Conservation (phyloP, 2,113 vertebrate genomes). For the Callospermophilus lateralis region DNA sequence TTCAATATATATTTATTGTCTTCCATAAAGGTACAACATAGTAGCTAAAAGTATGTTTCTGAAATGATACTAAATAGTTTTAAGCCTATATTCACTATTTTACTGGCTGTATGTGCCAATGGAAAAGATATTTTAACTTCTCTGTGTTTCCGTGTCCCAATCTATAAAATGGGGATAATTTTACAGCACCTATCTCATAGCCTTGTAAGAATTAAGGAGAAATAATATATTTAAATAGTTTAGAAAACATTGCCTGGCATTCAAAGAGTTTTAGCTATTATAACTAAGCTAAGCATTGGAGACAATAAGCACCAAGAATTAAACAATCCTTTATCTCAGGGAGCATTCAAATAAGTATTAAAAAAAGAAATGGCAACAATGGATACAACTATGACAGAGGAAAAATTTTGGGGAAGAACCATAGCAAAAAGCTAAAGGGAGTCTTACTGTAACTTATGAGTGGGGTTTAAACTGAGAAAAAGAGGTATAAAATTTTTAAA, state of each 20-base stretch:
- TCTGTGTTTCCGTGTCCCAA: not conserved
- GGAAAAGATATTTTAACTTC: not conserved
- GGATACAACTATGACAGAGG: not conserved
- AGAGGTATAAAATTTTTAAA: not conserved
- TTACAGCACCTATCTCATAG: not conserved
- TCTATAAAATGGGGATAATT: not conserved
- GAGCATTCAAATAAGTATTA: not conserved
- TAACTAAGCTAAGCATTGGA: not conserved
- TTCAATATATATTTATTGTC: not conserved
- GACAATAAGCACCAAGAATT: not conserved
- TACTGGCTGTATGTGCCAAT: not conserved
- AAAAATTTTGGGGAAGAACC: not conserved
- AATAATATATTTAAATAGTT: not conserved
- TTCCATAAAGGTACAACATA: not conserved
- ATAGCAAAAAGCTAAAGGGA: not conserved
- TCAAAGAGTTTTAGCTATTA: not conserved
- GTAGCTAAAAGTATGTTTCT: not conserved
- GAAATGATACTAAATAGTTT: constrained; percentile 8
- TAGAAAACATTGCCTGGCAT: not conserved
- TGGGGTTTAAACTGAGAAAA: not conserved
- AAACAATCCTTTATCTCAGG: not conserved
- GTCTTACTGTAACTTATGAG: not conserved
- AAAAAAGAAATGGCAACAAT: not conserved
- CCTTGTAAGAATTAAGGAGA: not conserved
- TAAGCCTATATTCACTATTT: not conserved